These are phyloP conservation scores for Manis pentadactyla DNA, from an alignment of 2,797 vertebrate species.

Conservation along the genomic window DNA sequence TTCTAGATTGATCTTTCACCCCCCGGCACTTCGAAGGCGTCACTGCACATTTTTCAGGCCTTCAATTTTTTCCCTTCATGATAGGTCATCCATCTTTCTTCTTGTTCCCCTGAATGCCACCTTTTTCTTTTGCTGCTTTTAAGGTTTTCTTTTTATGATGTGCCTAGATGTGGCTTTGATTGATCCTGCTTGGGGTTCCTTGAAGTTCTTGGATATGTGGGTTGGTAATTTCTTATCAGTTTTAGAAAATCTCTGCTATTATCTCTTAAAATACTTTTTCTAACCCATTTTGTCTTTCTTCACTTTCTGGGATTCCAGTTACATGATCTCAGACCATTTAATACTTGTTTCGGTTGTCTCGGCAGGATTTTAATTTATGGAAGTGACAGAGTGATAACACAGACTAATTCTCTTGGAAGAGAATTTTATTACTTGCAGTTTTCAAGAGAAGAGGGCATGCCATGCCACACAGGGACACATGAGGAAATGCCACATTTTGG, in stretches of 20 bases:
- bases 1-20: neutral
- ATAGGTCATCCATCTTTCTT: neutral
- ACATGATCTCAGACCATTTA: neutral
- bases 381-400: neutral
- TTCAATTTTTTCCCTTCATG: neutral
- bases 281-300: neutral
- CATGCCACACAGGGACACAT: neutral
- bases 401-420: neutral
- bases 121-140: neutral
- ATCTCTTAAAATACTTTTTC: neutral
- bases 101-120: neutral
- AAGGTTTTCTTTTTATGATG: neutral
- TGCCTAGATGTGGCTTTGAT: neutral
- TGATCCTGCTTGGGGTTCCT: neutral
- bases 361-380: neutral
- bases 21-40: neutral
- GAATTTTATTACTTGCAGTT: neutral
- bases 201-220: neutral
- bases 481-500: neutral
- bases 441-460: neutral
- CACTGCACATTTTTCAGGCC: neutral
- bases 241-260: constrained; percentile 19
- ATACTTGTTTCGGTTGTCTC: neutral
- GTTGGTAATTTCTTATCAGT: neutral
- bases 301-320: neutral